Conservation (phyloP, 2,797 vertebrate genomes). For the Myotis daubentonii region DNA sequence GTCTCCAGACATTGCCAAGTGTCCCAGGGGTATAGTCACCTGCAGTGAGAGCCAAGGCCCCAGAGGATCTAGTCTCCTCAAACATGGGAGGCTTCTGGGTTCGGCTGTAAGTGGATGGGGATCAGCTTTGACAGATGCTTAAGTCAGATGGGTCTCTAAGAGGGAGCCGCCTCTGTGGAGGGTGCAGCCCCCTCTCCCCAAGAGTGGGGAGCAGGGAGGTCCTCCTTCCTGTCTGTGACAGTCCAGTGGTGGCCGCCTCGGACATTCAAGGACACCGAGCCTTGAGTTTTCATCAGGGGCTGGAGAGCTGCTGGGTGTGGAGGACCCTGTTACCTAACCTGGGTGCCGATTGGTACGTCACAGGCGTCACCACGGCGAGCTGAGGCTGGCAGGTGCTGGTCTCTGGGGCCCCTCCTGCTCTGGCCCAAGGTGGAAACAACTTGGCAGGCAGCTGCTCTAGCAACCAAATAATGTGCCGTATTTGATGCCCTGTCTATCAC, state of each 20-base stretch:
- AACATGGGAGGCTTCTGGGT: neutral
- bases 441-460: neutral
- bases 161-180: neutral
- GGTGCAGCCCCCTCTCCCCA: neutral
- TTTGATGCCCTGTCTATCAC: neutral
- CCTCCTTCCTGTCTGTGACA: neutral
- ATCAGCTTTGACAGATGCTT: neutral
- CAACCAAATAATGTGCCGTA: neutral
- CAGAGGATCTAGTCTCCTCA: neutral
- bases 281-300: neutral
- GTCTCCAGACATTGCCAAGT: neutral
- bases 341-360: fast-evolving
- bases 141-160: neutral
- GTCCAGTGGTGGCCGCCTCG: neutral
- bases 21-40: neutral
- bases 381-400: neutral
- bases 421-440: neutral
- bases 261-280: neutral
- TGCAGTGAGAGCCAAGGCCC: neutral
- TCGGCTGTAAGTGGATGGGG: neutral
- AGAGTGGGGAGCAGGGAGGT: neutral
- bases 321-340: neutral
- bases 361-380: fast-evolving
- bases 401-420: too few relatives aligned
- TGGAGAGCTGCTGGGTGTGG: neutral